Base-by-base conservation (phyloP, 2,888 invertebrate species). In the Steromphala cineraria region DNA sequence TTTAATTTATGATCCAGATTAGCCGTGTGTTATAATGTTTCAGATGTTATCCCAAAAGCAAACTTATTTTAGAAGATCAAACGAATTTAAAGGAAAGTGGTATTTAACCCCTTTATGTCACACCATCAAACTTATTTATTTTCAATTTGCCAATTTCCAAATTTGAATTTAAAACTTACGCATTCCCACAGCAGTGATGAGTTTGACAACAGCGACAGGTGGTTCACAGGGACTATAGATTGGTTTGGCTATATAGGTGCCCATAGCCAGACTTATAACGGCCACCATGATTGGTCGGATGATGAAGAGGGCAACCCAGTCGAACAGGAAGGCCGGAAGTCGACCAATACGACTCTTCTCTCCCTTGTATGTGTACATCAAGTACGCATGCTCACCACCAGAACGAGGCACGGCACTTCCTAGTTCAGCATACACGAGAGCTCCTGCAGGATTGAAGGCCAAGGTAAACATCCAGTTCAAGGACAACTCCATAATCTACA, bases 311-410 rank as follows among this genome's bases (percentile, higher is more conserved):
- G 87, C 88, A 1, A 90, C 87, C 91, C 91, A 97, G 15, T 96
- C 95, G 89, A 96, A 96, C 79, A 90, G 81, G 77, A 89, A 91
- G 0, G 89, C 89, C 15, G 90, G 88, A 19, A 97, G 91, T 10
- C 95, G 95, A 2, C 89, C 89, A 40, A 87, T 82, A 7, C 76
- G 78, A 55, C 81, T 81, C 40, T 79, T 67, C 17, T 82, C 80
- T 17, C 78, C 77, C 36, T 85, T 87, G 80, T 89, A 90, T 15
- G 89, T 85, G 79, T 88, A 86, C 87, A 88, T 87, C 21, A 88
- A 7, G 91, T 96, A 97, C 0, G 96, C 95, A 92, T 97, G 97
- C 93, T 97, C 97, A 1, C 96, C 97, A 3, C 97, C 97, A 0
- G 97, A 96, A 88, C 96, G 94, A 0, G 96, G 96, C 8, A 97